Percentiles rank a stretch among this genome's conserved stretches.
phyloP scores from a whole-genome alignment of 2,888 invertebrate species.

The Kryphioiulus occultus region DNA sequence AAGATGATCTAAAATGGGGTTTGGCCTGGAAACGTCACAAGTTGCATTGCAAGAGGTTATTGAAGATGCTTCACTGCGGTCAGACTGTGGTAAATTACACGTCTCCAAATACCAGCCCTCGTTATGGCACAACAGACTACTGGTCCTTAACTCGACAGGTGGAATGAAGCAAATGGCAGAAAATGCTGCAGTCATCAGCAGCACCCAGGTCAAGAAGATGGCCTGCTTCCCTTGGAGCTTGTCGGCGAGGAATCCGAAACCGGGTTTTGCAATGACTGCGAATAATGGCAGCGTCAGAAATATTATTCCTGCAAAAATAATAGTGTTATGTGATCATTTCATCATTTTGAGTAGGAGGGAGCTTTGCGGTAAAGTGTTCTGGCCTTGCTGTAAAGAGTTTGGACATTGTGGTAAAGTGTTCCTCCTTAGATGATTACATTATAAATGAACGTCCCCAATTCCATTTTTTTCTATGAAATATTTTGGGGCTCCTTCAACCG shows the following conservation, averaged over 20 bases:
- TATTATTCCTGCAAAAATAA: slow-evolving; percentile 12
- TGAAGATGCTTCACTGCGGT: too few species aligned
- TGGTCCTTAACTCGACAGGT: background rate
- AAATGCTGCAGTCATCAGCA: slow-evolving; percentile 75
- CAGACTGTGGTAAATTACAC: too few species aligned
- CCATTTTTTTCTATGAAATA: too few species aligned
- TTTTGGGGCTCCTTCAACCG: too few species aligned
- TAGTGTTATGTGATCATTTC: background rate
- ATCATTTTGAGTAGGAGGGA: background rate
- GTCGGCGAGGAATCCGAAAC: slow-evolving; percentile 83
- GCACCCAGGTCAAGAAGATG: slow-evolving; percentile 76
- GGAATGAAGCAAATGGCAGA: slow-evolving; percentile 78
- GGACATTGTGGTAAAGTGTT: background rate
- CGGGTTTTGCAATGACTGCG: slow-evolving; percentile 80
- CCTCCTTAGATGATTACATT: too few species aligned
- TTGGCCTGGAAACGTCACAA: background rate
- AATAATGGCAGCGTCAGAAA: slow-evolving; percentile 70
- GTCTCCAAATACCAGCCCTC: background rate
- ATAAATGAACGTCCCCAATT: too few species aligned
- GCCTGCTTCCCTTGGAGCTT: slow-evolving; percentile 76
- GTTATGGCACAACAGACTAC: background rate
- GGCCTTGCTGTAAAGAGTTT: too few species aligned
- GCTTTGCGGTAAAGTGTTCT: too few species aligned
- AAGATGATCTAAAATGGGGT: background rate
- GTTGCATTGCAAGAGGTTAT: background rate